Evolutionary conservation across 2,113 vertebrate genomes (phyloP), one percentile per base, ranked within the genome.

Genomic region (Thinocorus orbignyianus): DNA sequence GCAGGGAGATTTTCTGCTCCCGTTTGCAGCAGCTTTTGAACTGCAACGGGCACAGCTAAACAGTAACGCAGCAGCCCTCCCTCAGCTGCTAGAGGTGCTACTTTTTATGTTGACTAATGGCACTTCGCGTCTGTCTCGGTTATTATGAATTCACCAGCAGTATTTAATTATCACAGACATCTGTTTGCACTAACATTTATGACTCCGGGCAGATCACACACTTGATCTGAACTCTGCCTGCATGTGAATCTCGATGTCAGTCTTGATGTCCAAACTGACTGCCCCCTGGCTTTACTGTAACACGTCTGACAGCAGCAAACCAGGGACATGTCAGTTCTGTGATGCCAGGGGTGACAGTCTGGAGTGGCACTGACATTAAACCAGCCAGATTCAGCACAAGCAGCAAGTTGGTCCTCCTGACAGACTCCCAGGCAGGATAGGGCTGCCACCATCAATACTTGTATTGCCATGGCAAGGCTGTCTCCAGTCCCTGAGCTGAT

Each of bases 91-190:
- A 76, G 71, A 49, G 4, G 48, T 28, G 24, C 30, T 71, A 52
- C 3, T 22, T 74, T 55, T n/a, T 37, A 52, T 20, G 3, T 2
- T 48, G 74, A 80, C 78, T 61, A 81, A 81, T 33, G 24, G 6
- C 77, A 60, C 92, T 80, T 81, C 28, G 44, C 30, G 48, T 31
- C 49, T 42, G 35, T 41, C 42, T 7, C 7, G 7, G 72, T 37
- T 46, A 48, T 94, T 94, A 96, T 7, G 0, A 77, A 95, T 92
- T 87, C 65, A 41, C 60, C 5, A 9, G 73, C 62, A 70, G 71
- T 39, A 74, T 73, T 92, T 95, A 64, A 96, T 95, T 94, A 93
- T 61, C 42, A 26, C 54, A 86, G 90, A 87, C 91, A 96, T 87
- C 72, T 90, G 95, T 87, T 95, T 58, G 84, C 70, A 86, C 81